A percentile compares a stretch with the other conserved stretches of the same genome.
Evolutionary conservation across 35 echinoderm and acorn worm species (phyloP).

Genomic region (Heliocidaris erythrogramma): DNA sequence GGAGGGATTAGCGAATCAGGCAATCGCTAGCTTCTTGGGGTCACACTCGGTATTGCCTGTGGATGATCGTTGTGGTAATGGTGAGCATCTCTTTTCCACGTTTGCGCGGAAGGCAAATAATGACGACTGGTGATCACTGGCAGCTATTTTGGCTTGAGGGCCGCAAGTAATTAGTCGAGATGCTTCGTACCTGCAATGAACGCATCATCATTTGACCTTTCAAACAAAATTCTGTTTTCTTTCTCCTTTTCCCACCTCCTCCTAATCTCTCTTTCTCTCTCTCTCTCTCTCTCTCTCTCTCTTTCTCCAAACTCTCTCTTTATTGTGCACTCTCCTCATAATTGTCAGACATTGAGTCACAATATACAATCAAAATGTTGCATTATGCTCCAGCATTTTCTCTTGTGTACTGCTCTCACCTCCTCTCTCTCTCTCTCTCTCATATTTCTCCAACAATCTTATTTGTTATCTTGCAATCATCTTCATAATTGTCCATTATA

Average conservation of each 20-base stretch:
- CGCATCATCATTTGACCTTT: slow-evolving; percentile 29
- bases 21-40: slow-evolving; percentile 13
- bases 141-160: slow-evolving; percentile 16
- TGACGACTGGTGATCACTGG: not conserved
- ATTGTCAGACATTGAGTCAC: not conserved
- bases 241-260: slow-evolving; percentile 2
- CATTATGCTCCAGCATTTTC: not conserved
- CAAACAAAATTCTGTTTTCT: slow-evolving; percentile 7
- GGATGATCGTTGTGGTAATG: slow-evolving; percentile 18
- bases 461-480: too few relatives aligned
- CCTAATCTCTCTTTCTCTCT: not conserved
- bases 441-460: too few relatives aligned
- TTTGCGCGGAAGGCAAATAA: slow-evolving; percentile 40
- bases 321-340: not conserved
- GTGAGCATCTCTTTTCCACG: slow-evolving; percentile 14
- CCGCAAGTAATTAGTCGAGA: slow-evolving; percentile 17
- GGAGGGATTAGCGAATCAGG: slow-evolving; percentile 29
- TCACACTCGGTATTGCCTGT: not conserved
- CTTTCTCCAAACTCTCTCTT: not conserved
- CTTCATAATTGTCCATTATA: too few relatives aligned
- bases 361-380: slow-evolving; percentile 3
- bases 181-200: not conserved
- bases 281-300: not conserved
- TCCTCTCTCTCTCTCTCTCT: not conserved
- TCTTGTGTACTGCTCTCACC: not conserved